These are phyloP conservation scores for Oenanthe melanoleuca DNA, from an alignment of 2,113 vertebrate species.

Conservation along the genomic window DNA sequence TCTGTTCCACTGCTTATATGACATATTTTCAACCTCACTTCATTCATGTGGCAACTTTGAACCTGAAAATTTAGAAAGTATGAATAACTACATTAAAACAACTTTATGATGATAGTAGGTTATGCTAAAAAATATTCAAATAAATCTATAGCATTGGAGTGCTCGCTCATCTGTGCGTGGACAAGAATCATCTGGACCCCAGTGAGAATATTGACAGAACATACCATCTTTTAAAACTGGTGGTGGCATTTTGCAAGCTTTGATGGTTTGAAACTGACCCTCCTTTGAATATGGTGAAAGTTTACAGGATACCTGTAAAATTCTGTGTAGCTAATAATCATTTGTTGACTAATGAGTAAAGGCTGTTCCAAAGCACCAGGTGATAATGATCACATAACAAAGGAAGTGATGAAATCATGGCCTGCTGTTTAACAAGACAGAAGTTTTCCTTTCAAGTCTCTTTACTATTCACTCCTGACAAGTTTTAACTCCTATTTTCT, in stretches of 20 bases:
- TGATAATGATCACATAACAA: neutral
- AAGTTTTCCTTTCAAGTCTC: conserved; percentile 7
- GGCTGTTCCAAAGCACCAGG: neutral
- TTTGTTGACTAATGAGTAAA: conserved; percentile 23
- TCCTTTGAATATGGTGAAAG: neutral
- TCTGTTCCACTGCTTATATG: neutral
- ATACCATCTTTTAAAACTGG: neutral
- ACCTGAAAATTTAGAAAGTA: neutral
- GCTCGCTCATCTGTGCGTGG: neutral
- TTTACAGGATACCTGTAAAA: neutral
- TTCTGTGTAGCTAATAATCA: neutral
- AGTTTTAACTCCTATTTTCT: neutral
- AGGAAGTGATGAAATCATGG: neutral
- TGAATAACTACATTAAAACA: neutral
- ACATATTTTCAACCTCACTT: neutral
- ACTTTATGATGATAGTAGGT: rapidly evolving
- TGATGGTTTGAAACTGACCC: neutral
- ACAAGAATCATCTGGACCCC: neutral
- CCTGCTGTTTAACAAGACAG: neutral
- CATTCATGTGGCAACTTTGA: neutral
- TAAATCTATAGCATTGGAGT: neutral
- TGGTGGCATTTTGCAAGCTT: neutral
- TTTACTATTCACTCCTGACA: neutral
- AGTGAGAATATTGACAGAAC: neutral
- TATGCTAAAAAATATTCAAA: neutral